Percentiles rank a stretch among this genome's conserved stretches.
phyloP scores from a whole-genome alignment of 2,888 invertebrate species.

The Embidobia sp. region DNA sequence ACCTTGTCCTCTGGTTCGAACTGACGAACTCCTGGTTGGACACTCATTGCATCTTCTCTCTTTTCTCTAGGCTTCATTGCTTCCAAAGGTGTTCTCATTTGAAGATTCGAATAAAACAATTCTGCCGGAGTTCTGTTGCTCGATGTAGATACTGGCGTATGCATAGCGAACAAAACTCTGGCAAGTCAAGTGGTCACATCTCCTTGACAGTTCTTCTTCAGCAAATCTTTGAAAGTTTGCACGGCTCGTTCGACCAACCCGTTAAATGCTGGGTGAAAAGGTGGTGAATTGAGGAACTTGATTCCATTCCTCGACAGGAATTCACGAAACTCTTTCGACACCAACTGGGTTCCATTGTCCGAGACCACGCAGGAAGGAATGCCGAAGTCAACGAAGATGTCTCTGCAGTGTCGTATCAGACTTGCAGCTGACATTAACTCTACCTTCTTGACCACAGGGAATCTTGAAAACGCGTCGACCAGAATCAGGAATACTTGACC shows the following conservation, averaged over 20 bases:
- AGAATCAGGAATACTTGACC: slow-evolving; percentile 6
- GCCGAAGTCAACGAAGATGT: slow-evolving; percentile 5
- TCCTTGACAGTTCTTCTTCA: background rate
- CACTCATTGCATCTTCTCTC: background rate
- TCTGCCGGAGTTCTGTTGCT: slow-evolving; percentile 1
- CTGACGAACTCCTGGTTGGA: background rate
- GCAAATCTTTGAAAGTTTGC: background rate
- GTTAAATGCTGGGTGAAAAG: slow-evolving; percentile 10
- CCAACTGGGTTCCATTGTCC: slow-evolving; percentile 12
- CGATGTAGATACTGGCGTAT: background rate
- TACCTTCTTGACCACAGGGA: slow-evolving; percentile 10
- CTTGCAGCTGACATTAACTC: background rate
- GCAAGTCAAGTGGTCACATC: background rate
- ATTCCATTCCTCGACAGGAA: slow-evolving; percentile 6
- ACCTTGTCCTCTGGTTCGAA: background rate
- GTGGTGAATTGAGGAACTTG: slow-evolving; percentile 2
- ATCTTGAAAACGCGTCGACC: slow-evolving; percentile 6
- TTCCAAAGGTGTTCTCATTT: background rate
- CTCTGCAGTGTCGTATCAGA: background rate
- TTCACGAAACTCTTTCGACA: background rate
- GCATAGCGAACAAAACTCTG: slow-evolving; percentile 22
- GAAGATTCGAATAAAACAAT: slow-evolving; percentile 2
- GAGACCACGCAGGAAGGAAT: slow-evolving; percentile 1
- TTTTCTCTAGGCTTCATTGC: background rate
- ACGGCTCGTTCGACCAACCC: slow-evolving; percentile 6